These are phyloP conservation scores for Parauchenoglanis punctatus DNA, from an alignment of 2,797 vertebrate species.

Conservation along the genomic window DNA sequence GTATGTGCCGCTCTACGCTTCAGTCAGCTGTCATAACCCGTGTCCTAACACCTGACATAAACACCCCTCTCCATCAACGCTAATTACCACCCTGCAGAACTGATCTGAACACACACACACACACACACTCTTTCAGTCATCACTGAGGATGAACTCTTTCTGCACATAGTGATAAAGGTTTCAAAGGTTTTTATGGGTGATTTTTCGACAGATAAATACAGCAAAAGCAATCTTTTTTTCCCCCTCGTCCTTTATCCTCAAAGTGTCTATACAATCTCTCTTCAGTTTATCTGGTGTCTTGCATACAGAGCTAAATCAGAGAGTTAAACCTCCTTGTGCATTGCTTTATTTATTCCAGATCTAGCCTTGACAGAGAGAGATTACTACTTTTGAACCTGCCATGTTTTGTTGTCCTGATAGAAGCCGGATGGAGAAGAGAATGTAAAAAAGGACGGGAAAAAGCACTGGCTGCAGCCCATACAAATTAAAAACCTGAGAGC, in stretches of 20 bases:
- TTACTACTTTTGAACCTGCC: conserved; percentile 74
- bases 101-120: conserved; percentile 25
- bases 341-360: conserved; percentile 78
- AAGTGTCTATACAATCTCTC: conserved; percentile 35
- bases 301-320: conserved; percentile 72
- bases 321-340: conserved; percentile 65
- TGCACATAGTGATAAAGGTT: conserved; percentile 80
- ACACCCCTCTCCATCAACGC: conserved; percentile 56
- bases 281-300: conserved; percentile 50
- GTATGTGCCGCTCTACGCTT: neutral
- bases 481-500: conserved; percentile 42
- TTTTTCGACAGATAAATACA: conserved; percentile 78
- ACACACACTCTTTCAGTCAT: conserved; percentile 37
- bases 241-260: conserved; percentile 64
- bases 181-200: conserved; percentile 74
- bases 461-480: conserved; percentile 68
- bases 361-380: conserved; percentile 78
- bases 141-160: conserved; percentile 73
- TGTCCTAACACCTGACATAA: conserved; percentile 55
- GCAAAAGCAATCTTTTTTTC: conserved; percentile 56
- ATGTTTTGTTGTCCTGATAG: conserved; percentile 70
- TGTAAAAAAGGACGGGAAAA: conserved; percentile 64
- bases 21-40: conserved; percentile 58
- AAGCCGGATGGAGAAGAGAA: conserved; percentile 73
- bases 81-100: conserved; percentile 60